Evolutionary conservation across 1,140 invertebrate genomes (phyloP), one percentile per base, ranked within the genome.

Genomic region (Macrobrachium rosenbergii): DNA sequence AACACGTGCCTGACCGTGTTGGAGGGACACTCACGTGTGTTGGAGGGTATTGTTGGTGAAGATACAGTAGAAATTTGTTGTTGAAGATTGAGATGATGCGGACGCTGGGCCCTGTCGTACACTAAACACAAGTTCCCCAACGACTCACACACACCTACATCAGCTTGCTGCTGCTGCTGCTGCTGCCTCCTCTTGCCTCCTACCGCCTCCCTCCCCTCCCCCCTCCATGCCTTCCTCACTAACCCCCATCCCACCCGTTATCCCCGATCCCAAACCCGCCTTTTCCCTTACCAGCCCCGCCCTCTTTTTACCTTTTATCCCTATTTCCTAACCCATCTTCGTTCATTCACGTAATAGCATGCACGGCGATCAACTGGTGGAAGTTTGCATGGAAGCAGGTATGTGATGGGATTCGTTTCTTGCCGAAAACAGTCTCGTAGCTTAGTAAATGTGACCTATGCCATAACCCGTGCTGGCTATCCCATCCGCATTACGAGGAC

Each of bases 221-320:
- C 69, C 14, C 19, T 62, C 37, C 76, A 16, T 77, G 73, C 64
- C 60, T 64, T 19, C 63, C 79, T 11, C 75, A 79, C 23, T 37
- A 72, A 69, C 82, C 60, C 43, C 23, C 67, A 23, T n/a, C 43
- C 0, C 59, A 43, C 59, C 77, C 84, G 7, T 92, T 93, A 88
- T 86, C 93, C 93, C 88, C 92, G 91, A 89, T 92, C 92, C 83
- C 92, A 93, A 88, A 88, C 93, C 63, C 93, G 93, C 83, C 91
- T 93, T 64, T 91, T 92, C 64, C 92, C 93, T 10, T 92, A 93
- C 90, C 90, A 90, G 59, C 89, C 82, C 19, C 90, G 93, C 14
- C 90, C 91, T 88, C 43, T 82, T 52, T 52, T 52, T 12, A 12
- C 19, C 19, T n/a, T n/a, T n/a, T n/a, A n/a, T n/a, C 64, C 19